Evolutionary conservation across 92 coral and sea anemone genomes (phyloP), one percentile per base, ranked within the genome.

Genomic region (Plumapathes pennacea): DNA sequence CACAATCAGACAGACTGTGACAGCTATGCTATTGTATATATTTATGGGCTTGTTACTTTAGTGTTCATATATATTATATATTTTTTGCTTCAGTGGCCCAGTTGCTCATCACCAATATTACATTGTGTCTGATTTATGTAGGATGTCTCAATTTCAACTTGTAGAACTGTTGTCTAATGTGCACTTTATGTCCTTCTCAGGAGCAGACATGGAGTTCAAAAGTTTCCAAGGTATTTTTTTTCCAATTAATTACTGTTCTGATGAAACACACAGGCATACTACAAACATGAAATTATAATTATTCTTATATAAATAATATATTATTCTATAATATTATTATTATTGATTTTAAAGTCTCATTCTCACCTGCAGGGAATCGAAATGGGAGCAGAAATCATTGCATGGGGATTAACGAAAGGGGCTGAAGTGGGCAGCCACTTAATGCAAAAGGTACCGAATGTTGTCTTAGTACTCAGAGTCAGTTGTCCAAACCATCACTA

Each of bases 391-490:
- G 96, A 80, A 49, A 50, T 85, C 11, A 61, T 92, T 38, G 95
- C 98, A 13, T 92, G 98, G 98, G 96, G 98, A 23, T 56, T 92
- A 6, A 79, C 68, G 12, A 92, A 89, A 59, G 98, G 98, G n/a
- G 98, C 98, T 0, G 88, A 89, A 72, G 84, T 90, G 0, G 96
- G 98, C 21, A 73, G 89, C 34, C 85, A 82, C 25, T 64, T 80
- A 0, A 84, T 92, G 62, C 79, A 92, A 39, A 88, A 92, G 88
- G 98, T 92, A 62, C 33, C 30, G 3, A 5, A 17, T n/a, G n/a
- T n/a, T n/a, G 0, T 0, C 4, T 10, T 12, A 17, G 20, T 11
- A 19, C 20, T n/a, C n/a, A n/a, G n/a, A n/a, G n/a, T n/a, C n/a
- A n/a, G n/a, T n/a, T n/a, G n/a, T n/a, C n/a, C n/a, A n/a, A n/a